Evolutionary conservation across 2,888 invertebrate genomes (phyloP), one percentile per base, ranked within the genome.

Genomic region (Dorcus parallelipipedus): DNA sequence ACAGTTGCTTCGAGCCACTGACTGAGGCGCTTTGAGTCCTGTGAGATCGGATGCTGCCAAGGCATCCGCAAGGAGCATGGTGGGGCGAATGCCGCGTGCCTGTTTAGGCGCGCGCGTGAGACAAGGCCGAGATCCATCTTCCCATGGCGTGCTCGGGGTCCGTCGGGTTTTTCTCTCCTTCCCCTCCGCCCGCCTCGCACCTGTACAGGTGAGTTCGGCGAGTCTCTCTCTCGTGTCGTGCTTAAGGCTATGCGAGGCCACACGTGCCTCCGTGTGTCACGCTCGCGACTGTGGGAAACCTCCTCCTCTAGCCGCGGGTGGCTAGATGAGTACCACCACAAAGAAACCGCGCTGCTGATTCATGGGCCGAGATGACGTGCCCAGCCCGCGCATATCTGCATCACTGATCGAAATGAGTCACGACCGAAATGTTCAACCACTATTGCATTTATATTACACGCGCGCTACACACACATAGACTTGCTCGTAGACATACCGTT

Each of bases 211-310:
- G 39, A 43, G 39, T 58, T 62, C 56, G 66, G 67, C 68, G 68
- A 26, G 52, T 17, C 20, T 68, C 71, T 68, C 71, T 70, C 68
- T 64, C 70, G 67, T 63, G 58, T 41, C 59, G 45, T 60, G 63
- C 56, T 56, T 33, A 33, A 38, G 67, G 76, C 78, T 80, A 78
- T 78, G 81, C 80, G 77, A 75, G 71, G 70, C 69, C 69, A 76
- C 80, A 78, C 79, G 77, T 76, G 76, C 77, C 76, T 68, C 75
- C 72, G 73, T 72, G 75, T 73, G 73, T 71, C 72, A 71, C 73
- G 71, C 73, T 73, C 73, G 73, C 74, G 73, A 73, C 74, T 75
- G 76, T 76, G 76, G 76, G 76, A 76, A 76, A 75, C 71, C 75
- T 71, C 73, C 75, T 73, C 75, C 74, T 69, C 64, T 64, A 66